A percentile compares a stretch with the other conserved stretches of the same genome.
Evolutionary conservation across 2,888 invertebrate species (phyloP).

Genomic region (Mantis religiosa): DNA sequence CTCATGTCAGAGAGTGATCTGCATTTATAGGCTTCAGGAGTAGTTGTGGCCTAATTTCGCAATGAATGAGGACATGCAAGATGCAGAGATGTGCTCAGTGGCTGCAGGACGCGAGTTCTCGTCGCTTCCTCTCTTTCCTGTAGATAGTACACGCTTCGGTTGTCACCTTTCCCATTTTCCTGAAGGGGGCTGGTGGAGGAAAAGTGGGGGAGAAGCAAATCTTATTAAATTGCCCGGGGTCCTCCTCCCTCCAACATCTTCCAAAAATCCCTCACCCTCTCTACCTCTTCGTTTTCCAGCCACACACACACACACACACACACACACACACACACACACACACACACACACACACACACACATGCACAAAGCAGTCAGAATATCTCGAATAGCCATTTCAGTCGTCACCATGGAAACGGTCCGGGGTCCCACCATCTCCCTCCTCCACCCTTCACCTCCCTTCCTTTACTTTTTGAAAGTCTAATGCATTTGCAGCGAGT

Average conservation of each 20-base stretch:
- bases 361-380: slow-evolving; percentile 33
- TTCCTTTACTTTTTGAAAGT: slow-evolving; percentile 31
- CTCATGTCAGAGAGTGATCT: too few relatives aligned
- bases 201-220: slow-evolving; percentile 32
- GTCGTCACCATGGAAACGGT: slow-evolving; percentile 33
- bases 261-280: background rate
- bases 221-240: slow-evolving; percentile 39
- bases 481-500: slow-evolving; percentile 31
- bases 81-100: background rate
- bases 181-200: slow-evolving; percentile 14
- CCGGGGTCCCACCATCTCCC: slow-evolving; percentile 29
- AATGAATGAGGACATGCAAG: background rate
- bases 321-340: background rate
- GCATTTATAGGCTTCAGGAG: background rate
- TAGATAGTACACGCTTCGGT: slow-evolving; percentile 34
- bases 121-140: slow-evolving; percentile 17
- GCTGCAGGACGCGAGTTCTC: background rate
- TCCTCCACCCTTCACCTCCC: slow-evolving; percentile 25
- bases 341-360: background rate
- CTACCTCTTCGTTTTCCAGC: background rate
- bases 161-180: slow-evolving; percentile 39
- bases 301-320: slow-evolving; percentile 9
- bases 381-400: slow-evolving; percentile 38
- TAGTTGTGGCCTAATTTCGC: background rate
- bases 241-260: slow-evolving; percentile 21